Evolutionary conservation across 2,797 vertebrate genomes (phyloP).

Genomic region (Malurus leucopterus): DNA sequence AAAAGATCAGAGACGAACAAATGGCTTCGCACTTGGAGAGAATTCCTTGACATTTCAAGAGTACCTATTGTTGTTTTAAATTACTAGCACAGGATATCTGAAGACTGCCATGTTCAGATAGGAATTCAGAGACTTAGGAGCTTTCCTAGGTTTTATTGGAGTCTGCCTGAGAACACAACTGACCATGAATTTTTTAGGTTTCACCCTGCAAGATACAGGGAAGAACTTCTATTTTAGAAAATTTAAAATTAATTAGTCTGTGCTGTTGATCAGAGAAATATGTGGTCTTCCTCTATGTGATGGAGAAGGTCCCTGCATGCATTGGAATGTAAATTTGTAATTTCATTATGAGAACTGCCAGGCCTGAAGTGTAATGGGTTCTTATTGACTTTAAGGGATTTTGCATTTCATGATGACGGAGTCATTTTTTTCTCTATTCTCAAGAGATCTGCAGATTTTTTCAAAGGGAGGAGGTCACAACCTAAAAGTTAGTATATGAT

Average conservation of each 20-base stretch:
- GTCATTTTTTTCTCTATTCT: neutral
- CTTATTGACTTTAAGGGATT: neutral
- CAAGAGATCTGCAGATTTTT: neutral
- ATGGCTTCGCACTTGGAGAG: neutral
- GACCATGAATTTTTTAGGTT: neutral
- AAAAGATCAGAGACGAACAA: conserved; percentile 1
- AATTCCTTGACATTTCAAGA: neutral
- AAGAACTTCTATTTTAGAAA: neutral
- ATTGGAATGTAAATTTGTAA: neutral
- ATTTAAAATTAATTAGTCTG: neutral
- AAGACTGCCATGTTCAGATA: neutral
- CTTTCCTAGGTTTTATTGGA: neutral
- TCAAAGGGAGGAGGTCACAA: neutral
- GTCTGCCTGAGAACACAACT: neutral
- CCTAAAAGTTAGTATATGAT: neutral
- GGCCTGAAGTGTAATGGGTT: neutral
- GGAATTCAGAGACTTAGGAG: neutral
- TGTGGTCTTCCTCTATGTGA: accelerated
- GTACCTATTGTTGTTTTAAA: neutral
- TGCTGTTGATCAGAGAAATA: neutral
- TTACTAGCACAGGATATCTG: neutral
- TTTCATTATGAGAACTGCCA: neutral
- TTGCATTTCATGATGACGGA: neutral
- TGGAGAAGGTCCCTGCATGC: neutral
- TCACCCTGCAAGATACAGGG: neutral